Percentiles rank a stretch among this genome's conserved stretches.
Conservation (phyloP, 2,888 invertebrate genomes). For the Liopterus haemorrhoidalis region DNA sequence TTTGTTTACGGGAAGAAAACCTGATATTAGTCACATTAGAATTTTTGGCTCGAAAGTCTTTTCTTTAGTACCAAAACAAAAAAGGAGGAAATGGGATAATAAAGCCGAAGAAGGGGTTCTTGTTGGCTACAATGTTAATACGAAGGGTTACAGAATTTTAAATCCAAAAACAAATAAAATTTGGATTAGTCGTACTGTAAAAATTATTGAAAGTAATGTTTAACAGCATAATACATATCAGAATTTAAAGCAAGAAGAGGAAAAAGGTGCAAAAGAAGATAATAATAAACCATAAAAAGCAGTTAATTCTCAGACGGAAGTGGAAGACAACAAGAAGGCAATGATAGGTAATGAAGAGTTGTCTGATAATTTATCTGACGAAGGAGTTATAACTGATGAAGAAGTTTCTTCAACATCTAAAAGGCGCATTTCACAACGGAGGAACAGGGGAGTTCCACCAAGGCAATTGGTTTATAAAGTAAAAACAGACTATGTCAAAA, state of each 20-base stretch:
- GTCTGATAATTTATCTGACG: no score
- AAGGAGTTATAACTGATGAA: no score
- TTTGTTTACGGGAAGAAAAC: conserved; percentile 36
- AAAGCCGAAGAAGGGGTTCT: conserved; percentile 36
- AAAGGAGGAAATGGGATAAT: conserved; percentile 34
- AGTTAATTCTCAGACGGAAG: neutral
- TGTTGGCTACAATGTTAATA: no score
- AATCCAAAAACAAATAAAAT: conserved; percentile 9
- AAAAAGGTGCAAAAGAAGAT: neutral
- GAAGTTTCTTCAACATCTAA: conserved; percentile 1
- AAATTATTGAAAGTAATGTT: conserved; percentile 7
- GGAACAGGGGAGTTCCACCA: conserved; percentile 5
- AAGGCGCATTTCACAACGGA: conserved; percentile 7
- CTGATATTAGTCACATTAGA: conserved; percentile 35
- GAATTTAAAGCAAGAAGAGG: neutral
- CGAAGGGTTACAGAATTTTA: conserved; percentile 8
- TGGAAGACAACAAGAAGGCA: no score
- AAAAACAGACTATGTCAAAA: neutral
- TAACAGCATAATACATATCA: neutral
- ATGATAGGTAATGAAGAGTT: no score
- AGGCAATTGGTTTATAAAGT: conserved; percentile 1
- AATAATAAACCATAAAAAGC: neutral
- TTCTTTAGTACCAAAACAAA: conserved; percentile 36
- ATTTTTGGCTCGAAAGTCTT: conserved; percentile 39
- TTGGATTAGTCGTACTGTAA: conserved; percentile 6